Evolutionary conservation across 1,140 invertebrate genomes (phyloP).

Genomic region (Musca domestica): DNA sequence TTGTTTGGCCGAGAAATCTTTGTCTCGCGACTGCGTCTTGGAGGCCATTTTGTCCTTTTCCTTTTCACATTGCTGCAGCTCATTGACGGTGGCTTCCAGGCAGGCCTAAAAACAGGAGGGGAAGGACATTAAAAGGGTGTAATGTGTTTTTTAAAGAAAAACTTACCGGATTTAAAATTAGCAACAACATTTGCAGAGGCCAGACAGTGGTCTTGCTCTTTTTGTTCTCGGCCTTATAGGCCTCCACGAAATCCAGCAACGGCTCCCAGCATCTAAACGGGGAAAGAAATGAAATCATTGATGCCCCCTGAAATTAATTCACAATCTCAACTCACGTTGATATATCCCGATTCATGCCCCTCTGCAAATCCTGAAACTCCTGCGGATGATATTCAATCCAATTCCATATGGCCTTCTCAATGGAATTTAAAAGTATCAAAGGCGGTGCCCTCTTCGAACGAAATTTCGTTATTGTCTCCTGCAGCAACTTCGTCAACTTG

Average conservation of each 20-base stretch:
- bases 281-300: too few relatives aligned
- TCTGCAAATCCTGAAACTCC: slow-evolving; percentile 89
- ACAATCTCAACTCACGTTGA: slow-evolving; percentile 64
- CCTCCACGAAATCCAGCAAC: slow-evolving; percentile 90
- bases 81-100: slow-evolving; percentile 47
- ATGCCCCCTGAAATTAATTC: too few relatives aligned
- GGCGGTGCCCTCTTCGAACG: slow-evolving; percentile 88
- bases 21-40: slow-evolving; percentile 41
- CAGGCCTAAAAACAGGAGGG: slow-evolving; percentile 24
- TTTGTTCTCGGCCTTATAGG: slow-evolving; percentile 81
- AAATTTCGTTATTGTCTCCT: slow-evolving; percentile 89
- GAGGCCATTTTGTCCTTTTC: slow-evolving; percentile 45
- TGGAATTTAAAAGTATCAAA: slow-evolving; percentile 76
- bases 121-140: background rate
- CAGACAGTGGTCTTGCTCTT: slow-evolving; percentile 86
- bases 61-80: slow-evolving; percentile 48
- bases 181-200: slow-evolving; percentile 93
- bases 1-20: slow-evolving; percentile 64
- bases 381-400: slow-evolving; percentile 98
- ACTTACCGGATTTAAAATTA: slow-evolving; percentile 88
- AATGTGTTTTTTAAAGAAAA: background rate
- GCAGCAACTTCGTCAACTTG: slow-evolving; percentile 77
- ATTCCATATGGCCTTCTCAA: slow-evolving; percentile 97
- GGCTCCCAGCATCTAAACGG: slow-evolving; percentile 88
- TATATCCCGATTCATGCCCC: slow-evolving; percentile 86